Evolutionary conservation across 2,888 invertebrate species (phyloP).

Genomic region (Macrophya annulata): DNA sequence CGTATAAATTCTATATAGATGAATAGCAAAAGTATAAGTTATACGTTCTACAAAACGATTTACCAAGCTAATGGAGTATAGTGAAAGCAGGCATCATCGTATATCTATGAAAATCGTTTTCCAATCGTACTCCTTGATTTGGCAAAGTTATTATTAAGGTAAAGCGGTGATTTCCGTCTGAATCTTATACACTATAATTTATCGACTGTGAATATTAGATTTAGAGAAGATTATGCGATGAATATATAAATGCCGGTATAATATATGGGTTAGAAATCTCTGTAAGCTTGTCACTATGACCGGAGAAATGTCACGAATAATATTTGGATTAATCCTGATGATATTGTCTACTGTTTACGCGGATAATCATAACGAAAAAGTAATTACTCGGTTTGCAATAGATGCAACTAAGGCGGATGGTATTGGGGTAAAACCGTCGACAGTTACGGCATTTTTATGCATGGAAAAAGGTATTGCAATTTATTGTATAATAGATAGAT

Average conservation of each 20-base stretch:
- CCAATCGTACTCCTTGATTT: constrained; percentile 18
- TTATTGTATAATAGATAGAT: background rate
- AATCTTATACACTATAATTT: background rate
- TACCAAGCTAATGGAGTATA: constrained; percentile 32
- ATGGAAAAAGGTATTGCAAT: constrained; percentile 61
- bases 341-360: background rate
- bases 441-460: constrained; percentile 67
- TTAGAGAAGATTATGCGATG: background rate
- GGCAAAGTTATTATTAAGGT: constrained; percentile 18
- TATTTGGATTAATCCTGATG: background rate
- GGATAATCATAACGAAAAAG: background rate
- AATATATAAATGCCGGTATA: background rate
- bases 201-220: constrained; percentile 25
- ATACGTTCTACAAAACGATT: constrained; percentile 59
- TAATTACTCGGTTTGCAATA: constrained; percentile 18
- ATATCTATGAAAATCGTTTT: background rate
- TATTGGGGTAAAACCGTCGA: constrained; percentile 57
- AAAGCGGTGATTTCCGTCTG: background rate
- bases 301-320: background rate
- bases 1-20: background rate
- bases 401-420: constrained; percentile 26
- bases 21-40: constrained; percentile 2
- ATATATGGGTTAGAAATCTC: background rate
- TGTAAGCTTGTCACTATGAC: background rate
- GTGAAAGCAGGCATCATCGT: constrained; percentile 8